Evolutionary conservation across 2,797 vertebrate species (phyloP).

Genomic region (Halcyon smyrnensis): DNA sequence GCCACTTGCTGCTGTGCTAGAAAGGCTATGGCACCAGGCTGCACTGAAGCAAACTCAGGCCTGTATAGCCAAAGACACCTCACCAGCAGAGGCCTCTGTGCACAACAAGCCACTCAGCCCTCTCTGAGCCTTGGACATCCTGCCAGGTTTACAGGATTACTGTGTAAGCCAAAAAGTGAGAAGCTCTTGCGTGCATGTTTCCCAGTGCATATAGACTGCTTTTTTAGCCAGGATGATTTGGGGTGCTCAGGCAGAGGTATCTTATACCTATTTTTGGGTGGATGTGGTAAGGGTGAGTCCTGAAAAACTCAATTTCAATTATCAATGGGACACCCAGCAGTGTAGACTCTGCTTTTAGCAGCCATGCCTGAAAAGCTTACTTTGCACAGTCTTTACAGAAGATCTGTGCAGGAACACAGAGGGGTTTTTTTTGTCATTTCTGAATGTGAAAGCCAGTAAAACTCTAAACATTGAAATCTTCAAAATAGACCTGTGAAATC

Average conservation of each 20-base stretch:
- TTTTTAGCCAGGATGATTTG: not conserved
- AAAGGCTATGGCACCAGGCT: not conserved
- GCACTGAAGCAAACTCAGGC: not conserved
- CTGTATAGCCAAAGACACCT: accelerated
- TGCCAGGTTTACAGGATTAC: not conserved
- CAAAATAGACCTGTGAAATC: not conserved
- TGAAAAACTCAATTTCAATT: not conserved
- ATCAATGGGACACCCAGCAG: not conserved
- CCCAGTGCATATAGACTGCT: too few species aligned
- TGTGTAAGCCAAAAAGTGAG: accelerated
- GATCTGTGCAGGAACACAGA: not conserved
- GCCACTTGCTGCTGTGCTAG: accelerated
- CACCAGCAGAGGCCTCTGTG: not conserved
- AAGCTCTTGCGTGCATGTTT: not conserved
- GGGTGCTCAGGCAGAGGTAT: not conserved
- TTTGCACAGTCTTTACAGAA: not conserved
- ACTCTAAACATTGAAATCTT: not conserved
- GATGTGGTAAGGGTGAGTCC: not conserved
- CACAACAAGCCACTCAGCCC: not conserved
- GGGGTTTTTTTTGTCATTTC: not conserved
- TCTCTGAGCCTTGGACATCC: not conserved
- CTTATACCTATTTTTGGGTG: not conserved
- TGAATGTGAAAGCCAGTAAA: not conserved
- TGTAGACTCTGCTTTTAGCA: not conserved
- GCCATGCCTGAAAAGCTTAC: not conserved